Conservation (phyloP, 1,140 invertebrate genomes). For the Coelopa frigida region DNA sequence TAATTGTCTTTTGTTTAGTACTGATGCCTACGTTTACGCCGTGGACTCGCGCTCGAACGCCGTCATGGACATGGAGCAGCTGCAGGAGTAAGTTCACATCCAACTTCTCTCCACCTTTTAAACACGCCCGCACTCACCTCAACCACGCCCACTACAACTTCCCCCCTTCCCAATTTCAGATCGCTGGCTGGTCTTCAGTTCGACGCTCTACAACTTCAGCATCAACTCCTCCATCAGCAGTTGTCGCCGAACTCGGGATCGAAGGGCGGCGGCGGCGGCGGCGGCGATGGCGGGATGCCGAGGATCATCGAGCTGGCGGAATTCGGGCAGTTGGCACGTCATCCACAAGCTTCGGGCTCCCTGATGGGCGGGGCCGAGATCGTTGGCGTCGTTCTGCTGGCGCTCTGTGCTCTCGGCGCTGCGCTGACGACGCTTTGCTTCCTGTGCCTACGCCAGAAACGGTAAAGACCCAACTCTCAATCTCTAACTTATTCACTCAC, state of each 20-base stretch:
- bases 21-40: conserved; percentile 76
- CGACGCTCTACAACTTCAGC: conserved; percentile 25
- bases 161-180: conserved; percentile 12
- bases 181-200: conserved; percentile 24
- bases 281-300: conserved; percentile 27
- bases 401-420: conserved; percentile 70
- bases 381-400: conserved; percentile 67
- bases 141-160: conserved; percentile 6
- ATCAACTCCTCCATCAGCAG: conserved; percentile 23
- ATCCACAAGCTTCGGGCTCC: conserved; percentile 23
- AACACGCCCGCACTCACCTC: conserved; percentile 5
- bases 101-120: background rate
- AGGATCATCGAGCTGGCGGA: conserved; percentile 53
- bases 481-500: too few species aligned
- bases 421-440: conserved; percentile 69
- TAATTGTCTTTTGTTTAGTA: conserved; percentile 47
- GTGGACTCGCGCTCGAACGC: conserved; percentile 72
- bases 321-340: conserved; percentile 42
- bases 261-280: conserved; percentile 14
- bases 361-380: conserved; percentile 66
- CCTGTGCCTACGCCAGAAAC: conserved; percentile 61
- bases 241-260: conserved; percentile 20
- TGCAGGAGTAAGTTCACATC: conserved; percentile 59
- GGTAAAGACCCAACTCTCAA: too few species aligned
- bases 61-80: conserved; percentile 69